Percentiles rank a stretch among this genome's conserved stretches.
These are phyloP conservation scores for Phyllotis vaccarum DNA, from an alignment of 2,797 vertebrate genomes.

Conservation along the genomic window DNA sequence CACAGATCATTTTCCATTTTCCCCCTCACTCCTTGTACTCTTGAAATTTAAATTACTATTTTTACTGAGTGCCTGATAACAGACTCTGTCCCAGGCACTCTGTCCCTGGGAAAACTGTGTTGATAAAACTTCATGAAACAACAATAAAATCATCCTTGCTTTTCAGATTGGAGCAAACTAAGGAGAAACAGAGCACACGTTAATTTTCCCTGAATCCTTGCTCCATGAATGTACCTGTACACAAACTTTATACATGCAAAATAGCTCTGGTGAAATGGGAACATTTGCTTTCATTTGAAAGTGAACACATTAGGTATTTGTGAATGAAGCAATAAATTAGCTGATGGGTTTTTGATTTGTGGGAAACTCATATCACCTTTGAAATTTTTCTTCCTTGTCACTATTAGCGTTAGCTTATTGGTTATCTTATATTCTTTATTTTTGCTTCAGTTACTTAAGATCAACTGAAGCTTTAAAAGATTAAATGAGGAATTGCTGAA, in stretches of 20 bases:
- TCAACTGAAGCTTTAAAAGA: not conserved
- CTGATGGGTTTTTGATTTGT: not conserved
- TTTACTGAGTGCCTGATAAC: not conserved
- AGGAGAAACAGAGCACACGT: not conserved
- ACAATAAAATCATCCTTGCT: not conserved
- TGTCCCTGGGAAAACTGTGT: not conserved
- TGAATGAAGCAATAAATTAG: rapidly evolving
- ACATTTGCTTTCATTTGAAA: not conserved
- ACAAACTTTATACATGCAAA: not conserved
- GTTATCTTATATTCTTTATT: not conserved
- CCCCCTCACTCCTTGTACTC: not conserved
- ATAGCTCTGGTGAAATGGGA: not conserved
- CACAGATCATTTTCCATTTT: not conserved
- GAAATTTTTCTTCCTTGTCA: not conserved
- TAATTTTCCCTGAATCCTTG: not conserved
- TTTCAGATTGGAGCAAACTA: not conserved
- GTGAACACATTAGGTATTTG: not conserved
- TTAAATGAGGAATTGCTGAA: not conserved
- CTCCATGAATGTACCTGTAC: not conserved
- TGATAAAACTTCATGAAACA: not conserved
- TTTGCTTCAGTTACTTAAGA: not conserved
- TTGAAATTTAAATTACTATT: not conserved
- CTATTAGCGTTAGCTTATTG: not conserved
- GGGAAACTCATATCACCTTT: not conserved
- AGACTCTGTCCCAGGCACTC: not conserved